These are phyloP conservation scores for Apantesis nais DNA, from an alignment of 2,888 invertebrate species.

Conservation along the genomic window DNA sequence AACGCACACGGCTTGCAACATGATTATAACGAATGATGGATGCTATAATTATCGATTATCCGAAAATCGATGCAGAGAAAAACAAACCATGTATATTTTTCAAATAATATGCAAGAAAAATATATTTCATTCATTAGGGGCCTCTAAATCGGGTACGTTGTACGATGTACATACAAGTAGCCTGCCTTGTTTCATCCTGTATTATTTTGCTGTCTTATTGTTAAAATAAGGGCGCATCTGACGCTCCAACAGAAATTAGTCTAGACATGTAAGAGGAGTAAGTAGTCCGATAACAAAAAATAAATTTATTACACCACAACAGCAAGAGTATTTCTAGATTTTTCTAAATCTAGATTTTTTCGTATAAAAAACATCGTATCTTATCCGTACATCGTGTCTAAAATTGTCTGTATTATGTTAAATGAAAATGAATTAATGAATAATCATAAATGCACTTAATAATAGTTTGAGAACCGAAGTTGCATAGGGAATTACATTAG, in stretches of 20 bases:
- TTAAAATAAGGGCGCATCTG: background rate
- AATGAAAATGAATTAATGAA: too few species aligned
- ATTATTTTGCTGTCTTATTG: background rate
- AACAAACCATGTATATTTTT: background rate
- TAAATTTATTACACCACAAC: too few species aligned
- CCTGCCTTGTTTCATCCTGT: background rate
- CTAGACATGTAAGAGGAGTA: background rate
- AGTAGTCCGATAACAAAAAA: too few species aligned
- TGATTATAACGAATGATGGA: slow-evolving; percentile 14
- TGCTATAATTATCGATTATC: slow-evolving; percentile 4
- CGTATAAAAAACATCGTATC: too few species aligned
- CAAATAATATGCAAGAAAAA: background rate
- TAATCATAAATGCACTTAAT: background rate
- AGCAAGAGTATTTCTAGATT: too few species aligned
- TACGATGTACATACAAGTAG: background rate
- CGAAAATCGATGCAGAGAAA: background rate
- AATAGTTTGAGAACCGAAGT: background rate
- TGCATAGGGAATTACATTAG: background rate
- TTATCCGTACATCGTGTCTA: too few species aligned
- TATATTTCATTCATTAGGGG: background rate
- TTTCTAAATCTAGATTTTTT: too few species aligned
- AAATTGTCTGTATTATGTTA: too few species aligned
- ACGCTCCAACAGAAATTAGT: background rate
- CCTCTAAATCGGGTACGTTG: background rate
- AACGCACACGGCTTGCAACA: slow-evolving; percentile 15